phyloP scores from a whole-genome alignment of 2,888 invertebrate genomes.

The Ctena decussata region DNA sequence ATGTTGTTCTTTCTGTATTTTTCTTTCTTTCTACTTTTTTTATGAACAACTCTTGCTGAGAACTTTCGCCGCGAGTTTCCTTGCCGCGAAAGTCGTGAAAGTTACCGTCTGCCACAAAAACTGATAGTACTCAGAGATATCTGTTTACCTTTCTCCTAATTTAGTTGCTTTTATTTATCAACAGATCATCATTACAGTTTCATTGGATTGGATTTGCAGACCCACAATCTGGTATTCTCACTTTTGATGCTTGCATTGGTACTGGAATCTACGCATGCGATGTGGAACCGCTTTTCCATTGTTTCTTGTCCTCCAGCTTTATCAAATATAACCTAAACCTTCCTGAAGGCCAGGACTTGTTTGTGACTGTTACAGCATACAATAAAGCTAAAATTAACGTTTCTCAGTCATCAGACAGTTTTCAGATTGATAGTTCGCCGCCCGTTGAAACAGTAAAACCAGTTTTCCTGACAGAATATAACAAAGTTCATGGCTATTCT shows the following conservation, averaged over 20 bases:
- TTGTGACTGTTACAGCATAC: constrained; percentile 39
- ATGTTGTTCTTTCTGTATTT: too few species aligned
- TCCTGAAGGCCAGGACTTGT: constrained; percentile 22
- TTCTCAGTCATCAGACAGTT: constrained; percentile 36
- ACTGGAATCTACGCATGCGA: constrained; percentile 41
- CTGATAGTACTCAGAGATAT: too few species aligned
- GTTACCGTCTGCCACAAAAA: too few species aligned
- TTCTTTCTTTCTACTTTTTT: too few species aligned
- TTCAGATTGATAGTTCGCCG: constrained; percentile 38
- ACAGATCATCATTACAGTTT: constrained; percentile 33
- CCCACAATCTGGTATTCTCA: constrained; percentile 64
- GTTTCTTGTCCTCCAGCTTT: constrained; percentile 29
- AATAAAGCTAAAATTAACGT: constrained; percentile 48
- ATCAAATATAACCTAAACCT: constrained; percentile 36
- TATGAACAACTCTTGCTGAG: too few species aligned
- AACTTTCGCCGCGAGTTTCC: too few species aligned
- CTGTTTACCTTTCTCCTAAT: too few species aligned
- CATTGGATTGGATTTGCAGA: constrained; percentile 52
- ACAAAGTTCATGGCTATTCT: neutral
- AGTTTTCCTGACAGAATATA: neutral
- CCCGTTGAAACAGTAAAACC: constrained; percentile 31
- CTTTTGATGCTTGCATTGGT: constrained; percentile 65
- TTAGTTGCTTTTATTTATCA: too few species aligned
- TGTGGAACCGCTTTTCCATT: constrained; percentile 25
- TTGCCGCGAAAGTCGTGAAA: too few species aligned